phyloP scores from a whole-genome alignment of 2,113 vertebrate species.

The Salminus brasiliensis region DNA sequence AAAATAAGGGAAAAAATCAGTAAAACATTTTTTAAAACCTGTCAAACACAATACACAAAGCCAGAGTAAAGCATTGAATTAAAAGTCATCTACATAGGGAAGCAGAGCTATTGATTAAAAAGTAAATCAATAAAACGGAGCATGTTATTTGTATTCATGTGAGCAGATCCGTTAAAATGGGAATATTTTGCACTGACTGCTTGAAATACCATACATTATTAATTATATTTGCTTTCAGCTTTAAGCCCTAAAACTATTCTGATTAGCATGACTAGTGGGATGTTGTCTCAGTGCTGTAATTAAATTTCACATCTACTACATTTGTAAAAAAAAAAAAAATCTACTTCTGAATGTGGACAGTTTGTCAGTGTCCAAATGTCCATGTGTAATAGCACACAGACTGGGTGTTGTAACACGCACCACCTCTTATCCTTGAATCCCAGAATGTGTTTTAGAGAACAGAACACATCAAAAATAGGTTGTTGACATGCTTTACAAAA shows the following conservation, averaged over 20 bases:
- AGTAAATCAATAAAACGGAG: conserved; percentile 61
- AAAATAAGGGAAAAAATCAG: not conserved
- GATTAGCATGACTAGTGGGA: not conserved
- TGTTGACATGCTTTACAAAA: conserved; percentile 45
- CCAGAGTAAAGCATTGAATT: conserved; percentile 1
- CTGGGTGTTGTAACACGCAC: too few species aligned
- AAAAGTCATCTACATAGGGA: not conserved
- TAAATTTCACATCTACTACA: not conserved
- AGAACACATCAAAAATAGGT: too few species aligned
- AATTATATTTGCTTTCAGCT: conserved; percentile 36
- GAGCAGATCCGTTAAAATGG: conserved; percentile 62
- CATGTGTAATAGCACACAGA: too few species aligned
- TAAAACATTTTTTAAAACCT: not conserved
- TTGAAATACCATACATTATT: conserved; percentile 61
- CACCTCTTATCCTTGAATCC: too few species aligned
- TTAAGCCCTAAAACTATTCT: conserved; percentile 44
- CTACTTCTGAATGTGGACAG: too few species aligned
- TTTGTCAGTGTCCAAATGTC: too few species aligned
- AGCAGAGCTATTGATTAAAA: conserved; percentile 66
- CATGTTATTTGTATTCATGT: conserved; percentile 61
- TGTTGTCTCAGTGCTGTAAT: not conserved
- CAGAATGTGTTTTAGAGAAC: too few species aligned
- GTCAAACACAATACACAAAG: not conserved
- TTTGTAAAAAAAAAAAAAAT: too few species aligned
- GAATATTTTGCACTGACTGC: conserved; percentile 63